A percentile compares a stretch with the other conserved stretches of the same genome.
phyloP scores from a whole-genome alignment of 1,140 invertebrate species.

The Microplitis mediator region DNA sequence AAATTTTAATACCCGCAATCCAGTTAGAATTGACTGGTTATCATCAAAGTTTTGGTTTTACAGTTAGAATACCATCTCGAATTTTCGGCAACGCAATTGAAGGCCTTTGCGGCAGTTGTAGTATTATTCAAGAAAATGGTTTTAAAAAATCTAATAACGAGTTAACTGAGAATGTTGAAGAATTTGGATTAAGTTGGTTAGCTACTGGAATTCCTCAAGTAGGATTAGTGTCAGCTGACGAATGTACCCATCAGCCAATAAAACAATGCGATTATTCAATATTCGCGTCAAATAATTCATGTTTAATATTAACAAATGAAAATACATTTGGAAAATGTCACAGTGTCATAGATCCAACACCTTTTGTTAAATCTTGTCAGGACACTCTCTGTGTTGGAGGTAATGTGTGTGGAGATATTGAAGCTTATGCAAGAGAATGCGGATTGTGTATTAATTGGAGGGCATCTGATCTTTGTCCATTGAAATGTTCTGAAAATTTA shows the following conservation, averaged over 20 bases:
- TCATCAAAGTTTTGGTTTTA: constrained; percentile 65
- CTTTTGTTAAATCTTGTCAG: constrained; percentile 74
- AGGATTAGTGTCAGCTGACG: constrained; percentile 35
- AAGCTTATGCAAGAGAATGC: constrained; percentile 77
- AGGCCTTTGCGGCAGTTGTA: constrained; percentile 81
- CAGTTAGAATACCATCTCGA: constrained; percentile 71
- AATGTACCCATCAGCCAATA: constrained; percentile 39
- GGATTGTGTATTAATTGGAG: constrained; percentile 77
- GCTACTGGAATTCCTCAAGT: constrained; percentile 54
- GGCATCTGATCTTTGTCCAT: constrained; percentile 66
- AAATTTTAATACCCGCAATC: constrained; percentile 52
- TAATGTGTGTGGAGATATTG: constrained; percentile 69
- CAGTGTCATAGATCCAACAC: constrained; percentile 70
- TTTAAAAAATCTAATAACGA: constrained; percentile 51
- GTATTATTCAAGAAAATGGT: constrained; percentile 70
- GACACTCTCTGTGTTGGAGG: constrained; percentile 68
- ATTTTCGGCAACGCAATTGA: constrained; percentile 75
- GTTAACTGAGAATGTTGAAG: constrained; percentile 46
- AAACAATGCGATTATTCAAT: constrained; percentile 57
- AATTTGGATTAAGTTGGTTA: constrained; percentile 70
- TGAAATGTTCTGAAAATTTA: constrained; percentile 65
- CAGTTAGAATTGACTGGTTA: constrained; percentile 53
- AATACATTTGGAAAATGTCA: constrained; percentile 75
- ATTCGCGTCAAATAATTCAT: constrained; percentile 67
- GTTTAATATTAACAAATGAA: constrained; percentile 68